Base-by-base conservation (phyloP, 1,140 invertebrate species). In the Tigriopus japonicus region DNA sequence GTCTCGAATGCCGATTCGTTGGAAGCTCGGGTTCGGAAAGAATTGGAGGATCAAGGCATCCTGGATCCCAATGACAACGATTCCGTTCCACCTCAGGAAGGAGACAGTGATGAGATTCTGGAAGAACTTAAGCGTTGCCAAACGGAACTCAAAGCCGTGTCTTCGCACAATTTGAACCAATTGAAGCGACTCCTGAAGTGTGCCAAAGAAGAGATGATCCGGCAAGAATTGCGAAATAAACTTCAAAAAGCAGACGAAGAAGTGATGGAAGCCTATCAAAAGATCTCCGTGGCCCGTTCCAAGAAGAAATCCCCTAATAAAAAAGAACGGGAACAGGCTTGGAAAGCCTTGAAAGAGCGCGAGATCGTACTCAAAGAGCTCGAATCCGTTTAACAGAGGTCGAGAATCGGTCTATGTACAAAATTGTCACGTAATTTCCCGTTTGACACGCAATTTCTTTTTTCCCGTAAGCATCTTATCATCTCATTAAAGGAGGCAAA, bases 41-140 rank as follows among this genome's bases (percentile, higher is more conserved):
- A 92, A 68, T 72, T 94, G 0, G 81, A 92, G 56, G 86, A 90
- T 62, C 85, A 87, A 72, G 89, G 88, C 60, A 81, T 87, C 62
- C 71, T 88, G 17, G 83, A 85, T 66, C 58, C 65, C 15, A 81
- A 82, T 63, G 79, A 83, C 67, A 72, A 78, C 0, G 64, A 65
- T 55, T 35, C 28, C 28, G 28, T 35, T 3, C 9, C 28, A 35
- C 14, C 19, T 15, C 7, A 3, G 51, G 13, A 35, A 63, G 65
- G 62, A n/a, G 65, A 64, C 28, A 68, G 69, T 59, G 75, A 77
- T 66, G 74, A 77, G 63, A 71, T 76, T 49, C 65, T 76, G 45
- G 63, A 66, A 17, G 75, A 76, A 65, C 63, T 77, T 45, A 67
- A 69, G 60, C 65, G 69, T 19, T 75, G 75, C 62, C 75, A 76